Evolutionary conservation across 2,797 vertebrate genomes (phyloP), one percentile per base, ranked within the genome.

Genomic region (Remorina albescens): DNA sequence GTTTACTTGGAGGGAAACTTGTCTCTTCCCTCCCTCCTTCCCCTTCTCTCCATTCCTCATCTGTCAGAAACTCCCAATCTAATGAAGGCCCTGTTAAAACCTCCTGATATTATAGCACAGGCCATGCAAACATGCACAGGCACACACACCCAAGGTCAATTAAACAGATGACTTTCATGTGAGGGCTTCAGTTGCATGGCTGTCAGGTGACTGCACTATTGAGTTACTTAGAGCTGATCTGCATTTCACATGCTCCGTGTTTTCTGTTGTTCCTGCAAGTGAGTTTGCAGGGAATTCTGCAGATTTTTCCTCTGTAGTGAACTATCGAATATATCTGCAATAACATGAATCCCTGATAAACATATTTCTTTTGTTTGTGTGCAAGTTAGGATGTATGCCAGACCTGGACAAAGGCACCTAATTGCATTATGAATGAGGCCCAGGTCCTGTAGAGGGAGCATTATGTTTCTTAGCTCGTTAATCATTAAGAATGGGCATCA

Each of bases 341-440:
- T 51, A 65, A 49, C 56, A 67, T 4, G 10, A 62, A 28, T 32
- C 66, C 19, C 57, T 34, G 16, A 61, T 57, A 68, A 73, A 68
- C 34, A 16, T 21, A 34, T 54, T 57, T 42, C 59, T 53, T 6
- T 2, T 30, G 50, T 36, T 28, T 47, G 19, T 57, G 26, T 61
- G 50, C 76, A 62, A 58, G 37, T 76, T 90, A 42, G 25, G 68
- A 87, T 62, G 32, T 18, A 72, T 68, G 74, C 72, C 82, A 84
- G 80, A 79, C 71, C 39, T 71, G 60, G 74, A 77, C 82, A 81
- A 92, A 90, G 34, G 79, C 81, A 82, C 67, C 75, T 41, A 57
- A 41, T 87, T 95, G 71, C 83, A 95, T 95, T 91, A 95, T 95
- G 84, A 86, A 95, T 93, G 88, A 89, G 81, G 70, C 68, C 46